Evolutionary conservation across 2,888 invertebrate genomes (phyloP).

Genomic region (Noctua pronuba): DNA sequence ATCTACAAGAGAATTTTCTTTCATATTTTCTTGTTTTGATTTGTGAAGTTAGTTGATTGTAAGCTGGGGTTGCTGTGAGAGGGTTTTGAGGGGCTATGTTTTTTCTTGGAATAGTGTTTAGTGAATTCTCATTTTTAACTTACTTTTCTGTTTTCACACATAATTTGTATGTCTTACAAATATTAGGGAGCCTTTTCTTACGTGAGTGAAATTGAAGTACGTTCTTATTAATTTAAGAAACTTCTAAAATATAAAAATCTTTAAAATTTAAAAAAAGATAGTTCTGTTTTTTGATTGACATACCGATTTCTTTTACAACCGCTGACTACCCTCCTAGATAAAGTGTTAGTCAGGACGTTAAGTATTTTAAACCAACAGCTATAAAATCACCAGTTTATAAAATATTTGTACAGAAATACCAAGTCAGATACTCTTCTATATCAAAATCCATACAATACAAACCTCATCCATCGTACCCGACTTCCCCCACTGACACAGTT

Average conservation of each 20-base stretch:
- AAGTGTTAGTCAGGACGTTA: accelerated
- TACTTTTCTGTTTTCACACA: neutral
- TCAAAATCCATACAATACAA: constrained; percentile 27
- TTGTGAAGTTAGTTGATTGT: constrained; percentile 8
- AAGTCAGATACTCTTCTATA: constrained; percentile 12
- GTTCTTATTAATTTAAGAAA: neutral
- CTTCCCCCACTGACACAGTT: constrained; percentile 52
- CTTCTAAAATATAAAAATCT: no score
- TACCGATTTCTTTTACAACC: neutral
- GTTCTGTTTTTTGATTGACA: neutral
- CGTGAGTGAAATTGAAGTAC: neutral
- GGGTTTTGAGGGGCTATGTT: neutral
- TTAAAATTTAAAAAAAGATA: neutral
- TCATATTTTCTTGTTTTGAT: constrained; percentile 37
- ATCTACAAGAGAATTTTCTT: constrained; percentile 47
- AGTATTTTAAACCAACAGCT: neutral
- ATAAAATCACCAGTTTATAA: neutral
- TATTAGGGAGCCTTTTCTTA: neutral
- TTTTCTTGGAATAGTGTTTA: neutral
- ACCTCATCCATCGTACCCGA: constrained; percentile 30
- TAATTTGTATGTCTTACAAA: neutral
- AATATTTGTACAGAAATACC: neutral
- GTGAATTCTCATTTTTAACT: neutral
- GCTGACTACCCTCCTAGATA: neutral
- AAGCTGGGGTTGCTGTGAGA: neutral